These are phyloP conservation scores for Galagoides demidoff DNA, from an alignment of 2,797 vertebrate species.

Conservation along the genomic window DNA sequence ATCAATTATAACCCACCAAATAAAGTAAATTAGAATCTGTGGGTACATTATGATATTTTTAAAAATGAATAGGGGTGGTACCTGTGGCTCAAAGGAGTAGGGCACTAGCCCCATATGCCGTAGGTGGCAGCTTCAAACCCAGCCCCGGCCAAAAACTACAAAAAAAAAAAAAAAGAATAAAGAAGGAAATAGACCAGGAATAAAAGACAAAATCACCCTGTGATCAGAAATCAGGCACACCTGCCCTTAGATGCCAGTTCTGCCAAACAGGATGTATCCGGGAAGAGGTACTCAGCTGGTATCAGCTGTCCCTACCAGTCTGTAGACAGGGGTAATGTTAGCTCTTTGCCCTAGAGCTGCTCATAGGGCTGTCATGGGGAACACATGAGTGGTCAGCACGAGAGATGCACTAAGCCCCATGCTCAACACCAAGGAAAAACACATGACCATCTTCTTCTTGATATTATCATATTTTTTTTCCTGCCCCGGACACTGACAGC, in stretches of 20 bases:
- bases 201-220: not conserved
- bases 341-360: not conserved
- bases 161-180: not conserved
- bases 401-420: not conserved
- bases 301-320: not conserved
- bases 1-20: not conserved
- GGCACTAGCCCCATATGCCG: no score
- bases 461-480: rapidly evolving
- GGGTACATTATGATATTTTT: not conserved
- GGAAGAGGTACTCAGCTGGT: not conserved
- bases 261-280: not conserved
- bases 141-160: no score
- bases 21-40: not conserved
- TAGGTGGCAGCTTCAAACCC: no score
- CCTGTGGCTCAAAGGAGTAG: no score
- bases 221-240: not conserved
- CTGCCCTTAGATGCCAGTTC: not conserved
- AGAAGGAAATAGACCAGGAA: not conserved
- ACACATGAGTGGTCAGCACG: rapidly evolving
- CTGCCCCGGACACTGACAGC: not conserved
- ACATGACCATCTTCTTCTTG: rapidly evolving
- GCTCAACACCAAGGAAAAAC: no score
- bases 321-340: rapidly evolving
- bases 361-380: not conserved
- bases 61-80: not conserved